A percentile compares a stretch with the other conserved stretches of the same genome.
Conservation (phyloP, 2,888 invertebrate species). For the Hyles lineata region DNA sequence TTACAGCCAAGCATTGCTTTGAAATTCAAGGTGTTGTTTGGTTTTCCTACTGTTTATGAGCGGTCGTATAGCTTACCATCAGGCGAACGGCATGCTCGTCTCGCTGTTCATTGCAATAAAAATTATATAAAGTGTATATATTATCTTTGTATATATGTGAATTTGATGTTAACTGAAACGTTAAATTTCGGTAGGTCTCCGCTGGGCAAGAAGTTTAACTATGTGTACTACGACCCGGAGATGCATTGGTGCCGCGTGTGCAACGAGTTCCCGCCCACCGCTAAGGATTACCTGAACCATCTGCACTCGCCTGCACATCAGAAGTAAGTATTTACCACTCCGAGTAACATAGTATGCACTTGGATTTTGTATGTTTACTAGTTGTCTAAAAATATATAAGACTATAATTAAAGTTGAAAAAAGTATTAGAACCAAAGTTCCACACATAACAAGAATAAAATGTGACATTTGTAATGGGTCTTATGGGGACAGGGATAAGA, state of each 20-base stretch:
- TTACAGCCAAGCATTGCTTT: too few relatives aligned
- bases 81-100: too few relatives aligned
- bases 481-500: too few relatives aligned
- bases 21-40: too few relatives aligned
- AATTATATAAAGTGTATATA: background rate
- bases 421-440: too few relatives aligned
- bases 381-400: too few relatives aligned
- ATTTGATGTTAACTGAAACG: background rate
- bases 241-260: conserved; percentile 96
- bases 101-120: too few relatives aligned
- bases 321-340: conserved; percentile 67
- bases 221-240: conserved; percentile 94
- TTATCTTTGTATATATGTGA: conserved; percentile 3
- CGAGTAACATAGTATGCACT: background rate
- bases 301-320: conserved; percentile 92
- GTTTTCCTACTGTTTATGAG: too few relatives aligned
- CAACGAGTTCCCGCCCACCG: conserved; percentile 93
- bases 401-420: too few relatives aligned
- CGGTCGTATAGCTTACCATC: too few relatives aligned
- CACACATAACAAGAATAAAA: too few relatives aligned
- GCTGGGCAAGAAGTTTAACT: conserved; percentile 86
- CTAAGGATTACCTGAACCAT: conserved; percentile 93
- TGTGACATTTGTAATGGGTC: too few relatives aligned
- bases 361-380: background rate
- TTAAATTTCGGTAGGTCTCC: conserved; percentile 63